These are phyloP conservation scores for Urocolius indicus DNA, from an alignment of 2,113 vertebrate species.

Conservation along the genomic window DNA sequence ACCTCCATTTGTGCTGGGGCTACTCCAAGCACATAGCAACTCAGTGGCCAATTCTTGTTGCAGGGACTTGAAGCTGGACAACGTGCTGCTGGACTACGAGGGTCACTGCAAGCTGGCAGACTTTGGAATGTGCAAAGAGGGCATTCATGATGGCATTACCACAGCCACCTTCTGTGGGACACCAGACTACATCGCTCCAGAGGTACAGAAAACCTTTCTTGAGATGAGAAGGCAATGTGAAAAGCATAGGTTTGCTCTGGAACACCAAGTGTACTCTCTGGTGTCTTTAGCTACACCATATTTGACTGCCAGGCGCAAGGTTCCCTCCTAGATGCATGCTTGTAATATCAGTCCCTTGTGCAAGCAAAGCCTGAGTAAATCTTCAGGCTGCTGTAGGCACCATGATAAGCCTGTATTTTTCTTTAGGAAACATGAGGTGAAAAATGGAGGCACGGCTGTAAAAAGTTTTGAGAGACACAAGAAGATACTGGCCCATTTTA, in stretches of 20 bases:
- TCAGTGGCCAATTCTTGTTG: not conserved
- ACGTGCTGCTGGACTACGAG: slow-evolving; percentile 92
- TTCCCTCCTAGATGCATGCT: not conserved
- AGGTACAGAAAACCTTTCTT: slow-evolving; percentile 81
- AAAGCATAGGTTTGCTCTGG: not conserved
- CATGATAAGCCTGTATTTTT: not conserved
- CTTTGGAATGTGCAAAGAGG: slow-evolving; percentile 99
- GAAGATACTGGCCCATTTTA: not conserved
- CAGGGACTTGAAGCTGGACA: slow-evolving; percentile 98
- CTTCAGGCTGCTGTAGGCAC: not conserved
- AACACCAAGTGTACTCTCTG: not conserved
- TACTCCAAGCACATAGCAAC: not conserved
- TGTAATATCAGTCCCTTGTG: not conserved
- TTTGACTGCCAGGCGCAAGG: not conserved
- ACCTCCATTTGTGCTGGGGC: not conserved
- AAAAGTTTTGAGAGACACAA: not conserved
- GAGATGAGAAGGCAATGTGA: not conserved
- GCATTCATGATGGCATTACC: slow-evolving; percentile 86
- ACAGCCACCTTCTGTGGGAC: slow-evolving; percentile 97
- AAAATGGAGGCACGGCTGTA: not conserved
- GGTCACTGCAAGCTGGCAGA: slow-evolving; percentile 98
- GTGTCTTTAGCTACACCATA: not conserved
- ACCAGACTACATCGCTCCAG: slow-evolving; percentile 96
- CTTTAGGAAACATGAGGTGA: not conserved
- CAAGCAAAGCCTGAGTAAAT: not conserved